A percentile compares a stretch with the other conserved stretches of the same genome.
phyloP scores from a whole-genome alignment of 2,113 vertebrate species.

The Trogon surrucura region DNA sequence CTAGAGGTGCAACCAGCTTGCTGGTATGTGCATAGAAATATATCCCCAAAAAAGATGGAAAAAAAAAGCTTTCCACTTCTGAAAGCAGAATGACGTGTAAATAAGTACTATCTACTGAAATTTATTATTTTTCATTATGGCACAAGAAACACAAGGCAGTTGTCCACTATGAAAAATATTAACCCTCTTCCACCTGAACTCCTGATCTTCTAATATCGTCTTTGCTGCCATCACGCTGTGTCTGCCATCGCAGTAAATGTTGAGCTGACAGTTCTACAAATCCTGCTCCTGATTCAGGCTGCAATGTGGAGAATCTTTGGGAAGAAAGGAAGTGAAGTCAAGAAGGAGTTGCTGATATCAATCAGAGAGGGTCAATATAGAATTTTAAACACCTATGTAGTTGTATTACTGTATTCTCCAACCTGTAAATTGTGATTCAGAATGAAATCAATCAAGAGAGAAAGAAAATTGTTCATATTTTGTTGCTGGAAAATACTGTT shows the following conservation, averaged over 20 bases:
- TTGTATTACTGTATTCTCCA: neutral
- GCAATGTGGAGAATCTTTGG: neutral
- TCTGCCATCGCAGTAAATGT: neutral
- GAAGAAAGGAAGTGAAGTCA: neutral
- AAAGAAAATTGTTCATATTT: neutral
- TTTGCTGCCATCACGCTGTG: neutral
- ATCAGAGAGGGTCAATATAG: neutral
- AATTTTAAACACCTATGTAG: neutral
- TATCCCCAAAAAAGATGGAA: neutral
- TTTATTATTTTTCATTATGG: neutral
- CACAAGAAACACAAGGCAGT: neutral
- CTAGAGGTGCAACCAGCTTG: neutral
- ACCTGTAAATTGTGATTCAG: neutral
- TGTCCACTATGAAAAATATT: neutral
- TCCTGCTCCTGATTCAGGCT: neutral
- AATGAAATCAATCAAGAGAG: neutral
- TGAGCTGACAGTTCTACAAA: neutral
- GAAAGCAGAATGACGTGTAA: neutral
- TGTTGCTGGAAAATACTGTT: neutral
- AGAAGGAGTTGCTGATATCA: neutral
- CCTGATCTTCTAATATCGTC: neutral
- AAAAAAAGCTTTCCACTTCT: neutral
- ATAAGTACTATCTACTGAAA: neutral
- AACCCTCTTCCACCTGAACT: neutral
- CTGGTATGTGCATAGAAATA: fast-evolving